Conservation (phyloP, 1,140 invertebrate genomes). For the Polyergus mexicanus region DNA sequence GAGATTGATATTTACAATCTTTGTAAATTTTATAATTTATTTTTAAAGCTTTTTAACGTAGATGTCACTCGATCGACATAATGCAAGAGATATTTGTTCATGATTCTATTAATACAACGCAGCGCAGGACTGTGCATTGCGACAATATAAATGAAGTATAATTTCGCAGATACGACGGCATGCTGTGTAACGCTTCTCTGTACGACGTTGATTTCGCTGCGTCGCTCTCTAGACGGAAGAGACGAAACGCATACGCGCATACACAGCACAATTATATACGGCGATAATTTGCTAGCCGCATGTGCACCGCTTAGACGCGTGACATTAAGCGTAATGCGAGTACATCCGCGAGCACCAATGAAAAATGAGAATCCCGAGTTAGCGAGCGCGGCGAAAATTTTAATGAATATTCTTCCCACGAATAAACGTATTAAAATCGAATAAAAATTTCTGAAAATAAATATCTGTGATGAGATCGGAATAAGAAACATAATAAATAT, state of each 20-base stretch:
- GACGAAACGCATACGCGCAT: slow-evolving; percentile 56
- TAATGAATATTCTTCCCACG: slow-evolving; percentile 15
- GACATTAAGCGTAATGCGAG: slow-evolving; percentile 77
- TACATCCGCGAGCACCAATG: slow-evolving; percentile 72
- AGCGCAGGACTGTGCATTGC: not conserved
- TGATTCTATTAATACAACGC: slow-evolving; percentile 46
- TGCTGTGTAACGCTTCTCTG: slow-evolving; percentile 51
- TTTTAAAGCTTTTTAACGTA: slow-evolving; percentile 11
- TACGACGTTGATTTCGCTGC: slow-evolving; percentile 68
- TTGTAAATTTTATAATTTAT: too few species aligned
- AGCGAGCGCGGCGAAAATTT: slow-evolving; percentile 43
- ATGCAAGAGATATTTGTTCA: slow-evolving; percentile 9
- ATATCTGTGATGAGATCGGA: not conserved
- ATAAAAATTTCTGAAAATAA: not conserved
- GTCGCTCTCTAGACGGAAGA: slow-evolving; percentile 29
- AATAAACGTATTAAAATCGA: slow-evolving; percentile 12
- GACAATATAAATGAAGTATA: slow-evolving; percentile 58
- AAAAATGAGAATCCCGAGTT: slow-evolving; percentile 71
- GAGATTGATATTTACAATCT: not conserved
- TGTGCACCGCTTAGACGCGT: slow-evolving; percentile 55
- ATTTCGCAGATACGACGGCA: slow-evolving; percentile 67
- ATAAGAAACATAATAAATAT: not conserved
- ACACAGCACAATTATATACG: slow-evolving; percentile 65
- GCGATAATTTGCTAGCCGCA: slow-evolving; percentile 54
- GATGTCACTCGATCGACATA: not conserved